Conservation (phyloP, 2,113 vertebrate species). For the Nipponia nippon region DNA sequence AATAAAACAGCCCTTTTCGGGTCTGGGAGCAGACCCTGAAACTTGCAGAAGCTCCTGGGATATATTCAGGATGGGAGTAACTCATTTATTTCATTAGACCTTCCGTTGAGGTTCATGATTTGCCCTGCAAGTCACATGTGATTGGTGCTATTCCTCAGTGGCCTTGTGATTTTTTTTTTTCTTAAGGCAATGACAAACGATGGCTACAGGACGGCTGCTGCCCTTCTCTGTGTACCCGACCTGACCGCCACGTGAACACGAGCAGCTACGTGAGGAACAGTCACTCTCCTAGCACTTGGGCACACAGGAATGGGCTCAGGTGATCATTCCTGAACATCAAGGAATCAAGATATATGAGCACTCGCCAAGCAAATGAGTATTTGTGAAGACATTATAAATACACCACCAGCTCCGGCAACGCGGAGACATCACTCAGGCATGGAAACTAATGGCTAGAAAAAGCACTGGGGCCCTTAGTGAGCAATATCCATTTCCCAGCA, state of each 20-base stretch:
- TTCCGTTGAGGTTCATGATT: neutral
- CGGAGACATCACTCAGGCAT: neutral
- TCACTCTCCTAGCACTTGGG: neutral
- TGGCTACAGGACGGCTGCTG: neutral
- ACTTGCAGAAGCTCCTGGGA: neutral
- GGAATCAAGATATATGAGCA: neutral
- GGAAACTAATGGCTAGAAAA: neutral
- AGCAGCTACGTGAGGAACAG: neutral
- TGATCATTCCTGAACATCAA: neutral
- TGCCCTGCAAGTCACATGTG: neutral
- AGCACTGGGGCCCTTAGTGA: neutral
- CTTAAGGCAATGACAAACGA: neutral
- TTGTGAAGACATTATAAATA: neutral
- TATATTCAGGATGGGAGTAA: neutral
- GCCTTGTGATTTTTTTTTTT: neutral
- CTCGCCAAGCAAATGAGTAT: neutral
- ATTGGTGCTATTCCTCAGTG: neutral
- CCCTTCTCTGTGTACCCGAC: neutral
- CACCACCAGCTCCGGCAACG: neutral
- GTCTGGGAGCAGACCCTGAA: slow-evolving; percentile 12
- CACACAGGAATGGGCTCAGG: neutral
- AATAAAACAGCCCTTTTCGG: neutral
- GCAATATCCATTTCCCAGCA: neutral
- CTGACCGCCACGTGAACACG: accelerated
- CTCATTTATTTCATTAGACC: neutral